Base-by-base conservation (phyloP, 2,113 vertebrate species). In the Panthera tigris region DNA sequence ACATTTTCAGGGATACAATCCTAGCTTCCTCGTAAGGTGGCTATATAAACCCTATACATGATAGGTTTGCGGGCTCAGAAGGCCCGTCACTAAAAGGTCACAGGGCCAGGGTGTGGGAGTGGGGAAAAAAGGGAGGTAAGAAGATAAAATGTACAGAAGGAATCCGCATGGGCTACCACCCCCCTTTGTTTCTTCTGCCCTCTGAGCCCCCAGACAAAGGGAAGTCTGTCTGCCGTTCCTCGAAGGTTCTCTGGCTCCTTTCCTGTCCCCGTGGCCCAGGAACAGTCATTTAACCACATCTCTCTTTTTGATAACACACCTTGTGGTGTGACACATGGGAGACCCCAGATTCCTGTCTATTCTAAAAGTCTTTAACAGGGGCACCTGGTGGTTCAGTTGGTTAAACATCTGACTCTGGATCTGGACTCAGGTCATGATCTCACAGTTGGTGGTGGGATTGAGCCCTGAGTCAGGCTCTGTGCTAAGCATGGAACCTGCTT, bases 1-100 rank as follows among this genome's bases (percentile, higher is more conserved):
- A 55, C 93, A 52, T 74, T 97, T 95, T 94, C 57, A 95, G 52
- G 63, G 52, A 69, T 16, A n/a, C 48, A 39, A 36, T 52, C 73
- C 33, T 61, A 48, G 41, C 66, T 95, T 84, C 78, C 65, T 81
- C 57, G 52, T 45, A 48, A 89, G 12, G 79, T 21, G 33, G n/a
- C 76, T 85, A 2, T 84, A 27, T 27, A 93, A 85, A 57, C 45
- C 45, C 45, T 45, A 45, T 45, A 45, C 45, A 8, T 45, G 45
- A 45, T 45, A 45, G 45, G 45, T 45, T 45, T 57, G 25, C 61
- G 50, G 15, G 31, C 33, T 83, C 89, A 78, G 61, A 36, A 74
- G 45, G 69, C 31, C n/a, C 7, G 23, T 29, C 55, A 23, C 21
- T 0, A 21, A 66, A 80, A 55, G 10, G 14, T 23, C 55, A 85